Percentiles rank a stretch among this genome's conserved stretches.
phyloP scores from a whole-genome alignment of 2,113 vertebrate genomes.

The Protobothrops mucrosquamatus region DNA sequence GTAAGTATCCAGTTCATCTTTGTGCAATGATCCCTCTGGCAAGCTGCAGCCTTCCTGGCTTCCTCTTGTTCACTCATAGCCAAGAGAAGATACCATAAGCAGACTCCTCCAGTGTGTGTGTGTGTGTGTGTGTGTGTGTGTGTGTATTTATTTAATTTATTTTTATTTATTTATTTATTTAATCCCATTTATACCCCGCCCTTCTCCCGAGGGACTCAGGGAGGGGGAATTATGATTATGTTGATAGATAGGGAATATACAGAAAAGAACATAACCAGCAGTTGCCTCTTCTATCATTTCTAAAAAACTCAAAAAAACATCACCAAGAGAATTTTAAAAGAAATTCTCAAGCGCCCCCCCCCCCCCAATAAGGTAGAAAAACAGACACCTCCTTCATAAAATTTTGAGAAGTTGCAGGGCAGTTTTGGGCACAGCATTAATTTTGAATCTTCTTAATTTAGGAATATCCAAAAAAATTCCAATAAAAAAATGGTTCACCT shows the following conservation, averaged over 20 bases:
- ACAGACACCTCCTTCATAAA: background rate
- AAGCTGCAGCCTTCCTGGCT: too few species aligned
- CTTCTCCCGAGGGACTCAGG: too few species aligned
- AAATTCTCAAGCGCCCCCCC: background rate
- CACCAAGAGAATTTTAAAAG: background rate
- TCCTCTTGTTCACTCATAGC: too few species aligned
- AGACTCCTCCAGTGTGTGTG: too few species aligned
- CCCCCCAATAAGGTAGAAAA: background rate
- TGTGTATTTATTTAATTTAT: too few species aligned
- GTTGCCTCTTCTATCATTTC: background rate
- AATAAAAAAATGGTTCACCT: background rate
- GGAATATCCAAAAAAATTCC: background rate
- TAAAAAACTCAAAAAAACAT: background rate
- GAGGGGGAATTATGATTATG: background rate
- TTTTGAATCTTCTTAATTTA: background rate
- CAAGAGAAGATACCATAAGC: too few species aligned
- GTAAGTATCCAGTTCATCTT: too few species aligned
- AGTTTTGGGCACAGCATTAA: background rate
- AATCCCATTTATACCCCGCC: too few species aligned
- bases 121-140: background rate
- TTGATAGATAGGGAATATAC: background rate
- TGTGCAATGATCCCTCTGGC: too few species aligned
- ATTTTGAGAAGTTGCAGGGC: background rate
- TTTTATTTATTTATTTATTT: too few species aligned
- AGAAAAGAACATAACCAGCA: background rate